These are phyloP conservation scores for Diorhabda carinulata DNA, from an alignment of 1,140 invertebrate species.

Conservation along the genomic window DNA sequence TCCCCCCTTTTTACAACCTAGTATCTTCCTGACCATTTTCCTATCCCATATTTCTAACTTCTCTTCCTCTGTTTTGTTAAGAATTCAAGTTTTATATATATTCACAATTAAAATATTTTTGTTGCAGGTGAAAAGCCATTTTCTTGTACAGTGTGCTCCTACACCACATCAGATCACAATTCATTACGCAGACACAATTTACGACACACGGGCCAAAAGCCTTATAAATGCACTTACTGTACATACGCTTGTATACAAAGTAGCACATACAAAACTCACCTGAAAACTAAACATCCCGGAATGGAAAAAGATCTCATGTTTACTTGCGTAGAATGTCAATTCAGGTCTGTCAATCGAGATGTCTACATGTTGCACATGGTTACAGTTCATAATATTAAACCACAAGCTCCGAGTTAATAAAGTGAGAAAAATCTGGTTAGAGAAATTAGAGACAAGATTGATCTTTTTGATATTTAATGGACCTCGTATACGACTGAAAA, in stretches of 20 bases:
- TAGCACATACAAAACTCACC: constrained; percentile 59
- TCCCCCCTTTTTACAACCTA: neutral
- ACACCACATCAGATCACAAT: constrained; percentile 76
- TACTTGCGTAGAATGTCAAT: constrained; percentile 53
- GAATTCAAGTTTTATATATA: no score
- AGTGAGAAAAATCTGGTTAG: no score
- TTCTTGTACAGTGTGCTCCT: constrained; percentile 71
- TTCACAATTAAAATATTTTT: neutral
- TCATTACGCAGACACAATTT: constrained; percentile 74
- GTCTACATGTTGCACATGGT: constrained; percentile 46
- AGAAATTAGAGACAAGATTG: no score
- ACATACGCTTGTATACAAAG: constrained; percentile 67
- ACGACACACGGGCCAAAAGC: constrained; percentile 68
- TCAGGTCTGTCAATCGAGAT: constrained; percentile 54
- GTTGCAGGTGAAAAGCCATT: constrained; percentile 75
- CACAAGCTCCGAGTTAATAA: neutral
- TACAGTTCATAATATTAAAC: constrained; percentile 31
- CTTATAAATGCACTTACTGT: constrained; percentile 69
- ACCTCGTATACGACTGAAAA: no score
- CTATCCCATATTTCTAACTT: no score
- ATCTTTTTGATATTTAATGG: no score
- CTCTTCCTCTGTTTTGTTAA: no score
- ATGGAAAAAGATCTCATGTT: constrained; percentile 51
- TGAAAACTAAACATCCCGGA: constrained; percentile 56
- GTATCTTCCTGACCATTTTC: no score